A percentile compares a stretch with the other conserved stretches of the same genome.
Conservation (phyloP, 2,113 vertebrate genomes). For the Oncorhynchus keta region DNA sequence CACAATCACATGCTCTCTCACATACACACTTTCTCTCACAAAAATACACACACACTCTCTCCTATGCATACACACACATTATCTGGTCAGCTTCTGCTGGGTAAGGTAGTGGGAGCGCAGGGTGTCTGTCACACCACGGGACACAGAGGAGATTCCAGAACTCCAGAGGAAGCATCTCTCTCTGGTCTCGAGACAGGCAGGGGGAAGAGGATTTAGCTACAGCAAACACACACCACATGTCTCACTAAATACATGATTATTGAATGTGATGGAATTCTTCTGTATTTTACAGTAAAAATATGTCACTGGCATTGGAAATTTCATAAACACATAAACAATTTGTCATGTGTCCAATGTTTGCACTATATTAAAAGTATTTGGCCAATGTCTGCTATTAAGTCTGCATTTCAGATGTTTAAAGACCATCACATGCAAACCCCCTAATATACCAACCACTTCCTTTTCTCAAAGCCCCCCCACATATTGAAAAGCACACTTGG, state of each 20-base stretch:
- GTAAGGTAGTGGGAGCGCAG: slow-evolving; percentile 29
- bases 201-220: slow-evolving; percentile 48
- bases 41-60: not conserved
- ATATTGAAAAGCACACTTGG: not conserved
- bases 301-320: too few relatives aligned
- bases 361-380: too few relatives aligned
- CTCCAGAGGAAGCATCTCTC: slow-evolving; percentile 51
- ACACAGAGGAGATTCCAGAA: slow-evolving; percentile 61
- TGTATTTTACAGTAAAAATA: too few relatives aligned
- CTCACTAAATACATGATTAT: not conserved
- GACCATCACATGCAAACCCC: too few relatives aligned
- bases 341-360: too few relatives aligned
- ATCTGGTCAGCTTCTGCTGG: slow-evolving; percentile 3
- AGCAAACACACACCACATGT: slow-evolving; percentile 6
- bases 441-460: too few relatives aligned
- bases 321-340: too few relatives aligned
- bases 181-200: slow-evolving; percentile 38
- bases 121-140: slow-evolving; percentile 37
- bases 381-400: too few relatives aligned
- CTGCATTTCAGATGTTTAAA: too few relatives aligned
- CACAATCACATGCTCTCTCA: not conserved
- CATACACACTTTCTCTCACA: not conserved
- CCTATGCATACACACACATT: slow-evolving; percentile 20
- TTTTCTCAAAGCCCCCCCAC: not conserved
- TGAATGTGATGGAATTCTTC: too few relatives aligned